phyloP scores from a whole-genome alignment of 2,888 invertebrate genomes.

The Agrochola lota region DNA sequence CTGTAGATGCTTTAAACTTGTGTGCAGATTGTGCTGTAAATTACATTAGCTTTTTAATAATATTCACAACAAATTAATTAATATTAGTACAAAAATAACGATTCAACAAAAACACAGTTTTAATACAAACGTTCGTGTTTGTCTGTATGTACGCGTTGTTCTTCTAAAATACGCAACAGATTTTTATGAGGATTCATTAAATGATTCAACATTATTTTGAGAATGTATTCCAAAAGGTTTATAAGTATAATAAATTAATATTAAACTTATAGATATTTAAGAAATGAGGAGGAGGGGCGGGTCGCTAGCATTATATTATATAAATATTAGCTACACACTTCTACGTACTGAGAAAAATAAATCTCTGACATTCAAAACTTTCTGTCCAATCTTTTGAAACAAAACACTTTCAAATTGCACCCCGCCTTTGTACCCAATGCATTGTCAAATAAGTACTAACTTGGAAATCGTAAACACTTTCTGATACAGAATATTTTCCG shows the following conservation, averaged over 20 bases:
- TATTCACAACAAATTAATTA: background rate
- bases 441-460: slow-evolving; percentile 50
- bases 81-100: background rate
- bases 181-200: too few relatives aligned
- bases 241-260: too few relatives aligned
- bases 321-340: background rate
- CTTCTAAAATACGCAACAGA: too few relatives aligned
- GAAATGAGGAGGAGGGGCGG: too few relatives aligned
- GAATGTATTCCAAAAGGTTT: too few relatives aligned
- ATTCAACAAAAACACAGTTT: background rate
- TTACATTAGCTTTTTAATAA: background rate
- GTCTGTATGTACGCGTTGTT: too few relatives aligned
- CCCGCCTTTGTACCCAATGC: slow-evolving; percentile 26
- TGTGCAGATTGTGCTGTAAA: background rate
- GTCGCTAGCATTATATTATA: too few relatives aligned
- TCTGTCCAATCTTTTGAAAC: slow-evolving; percentile 26
- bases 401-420: slow-evolving; percentile 34
- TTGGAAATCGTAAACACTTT: slow-evolving; percentile 52
- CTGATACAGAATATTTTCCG: slow-evolving; percentile 44
- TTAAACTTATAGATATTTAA: too few relatives aligned
- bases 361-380: slow-evolving; percentile 20
- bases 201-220: too few relatives aligned
- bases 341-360: background rate
- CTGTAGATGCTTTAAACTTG: background rate
- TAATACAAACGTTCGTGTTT: background rate